A percentile compares a stretch with the other conserved stretches of the same genome.
These are phyloP conservation scores for Brachynemurus nebulosus DNA, from an alignment of 2,888 invertebrate genomes.

Conservation along the genomic window DNA sequence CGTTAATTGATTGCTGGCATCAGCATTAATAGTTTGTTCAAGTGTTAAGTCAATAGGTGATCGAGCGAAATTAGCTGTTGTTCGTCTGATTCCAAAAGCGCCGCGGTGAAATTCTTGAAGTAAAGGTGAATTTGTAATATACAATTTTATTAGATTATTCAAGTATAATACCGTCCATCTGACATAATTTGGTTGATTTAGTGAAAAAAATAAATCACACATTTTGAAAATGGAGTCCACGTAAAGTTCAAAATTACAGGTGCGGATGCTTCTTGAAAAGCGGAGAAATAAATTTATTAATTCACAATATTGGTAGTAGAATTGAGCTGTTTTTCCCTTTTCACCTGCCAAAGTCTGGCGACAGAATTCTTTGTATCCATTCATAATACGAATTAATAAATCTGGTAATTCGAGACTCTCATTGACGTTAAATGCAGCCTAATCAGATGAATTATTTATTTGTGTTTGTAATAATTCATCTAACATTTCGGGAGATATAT, in stretches of 20 bases:
- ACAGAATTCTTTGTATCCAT: conserved; percentile 18
- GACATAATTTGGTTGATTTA: conserved; percentile 11
- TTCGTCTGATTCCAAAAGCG: too few relatives aligned
- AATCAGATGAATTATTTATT: too few relatives aligned
- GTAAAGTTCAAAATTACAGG: conserved; percentile 10
- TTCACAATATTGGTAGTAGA: conserved; percentile 14
- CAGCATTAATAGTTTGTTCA: too few relatives aligned
- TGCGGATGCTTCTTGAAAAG: conserved; percentile 17
- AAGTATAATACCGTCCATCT: conserved; percentile 3
- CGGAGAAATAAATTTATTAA: conserved; percentile 13
- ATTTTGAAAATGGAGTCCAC: conserved; percentile 8
- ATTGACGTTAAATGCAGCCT: too few relatives aligned
- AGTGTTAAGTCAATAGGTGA: too few relatives aligned
- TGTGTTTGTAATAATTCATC: too few relatives aligned
- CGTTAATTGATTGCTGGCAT: too few relatives aligned
- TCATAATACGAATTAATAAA: conserved; percentile 15
- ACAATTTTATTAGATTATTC: background rate
- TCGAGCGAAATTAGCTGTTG: too few relatives aligned
- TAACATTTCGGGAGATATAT: too few relatives aligned
- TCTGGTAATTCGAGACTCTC: too few relatives aligned
- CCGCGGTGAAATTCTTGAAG: too few relatives aligned
- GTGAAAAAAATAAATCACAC: conserved; percentile 5
- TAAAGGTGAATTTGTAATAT: too few relatives aligned
- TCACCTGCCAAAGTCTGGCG: conserved; percentile 14
- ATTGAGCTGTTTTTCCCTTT: conserved; percentile 17